Evolutionary conservation across 2,797 vertebrate species (phyloP).

Genomic region (Heliangelus exortis): DNA sequence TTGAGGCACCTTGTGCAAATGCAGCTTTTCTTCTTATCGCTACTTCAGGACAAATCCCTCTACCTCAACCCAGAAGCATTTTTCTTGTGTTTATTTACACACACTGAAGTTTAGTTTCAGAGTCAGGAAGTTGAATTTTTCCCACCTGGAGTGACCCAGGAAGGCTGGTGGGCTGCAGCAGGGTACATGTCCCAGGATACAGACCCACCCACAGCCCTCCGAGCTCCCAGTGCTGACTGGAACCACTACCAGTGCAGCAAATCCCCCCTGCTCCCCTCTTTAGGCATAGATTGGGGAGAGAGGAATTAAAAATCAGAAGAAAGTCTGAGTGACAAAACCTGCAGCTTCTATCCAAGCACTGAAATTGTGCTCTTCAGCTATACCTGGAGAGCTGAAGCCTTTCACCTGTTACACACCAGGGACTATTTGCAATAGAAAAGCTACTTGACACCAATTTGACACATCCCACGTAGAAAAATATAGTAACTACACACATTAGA

Average conservation of each 20-base stretch:
- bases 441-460: fast-evolving
- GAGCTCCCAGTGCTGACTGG: too few species aligned
- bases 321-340: background rate
- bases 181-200: background rate
- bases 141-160: background rate
- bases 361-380: background rate
- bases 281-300: background rate
- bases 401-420: background rate
- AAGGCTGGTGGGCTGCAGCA: background rate
- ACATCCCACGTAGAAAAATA: background rate
- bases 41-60: background rate
- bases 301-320: background rate
- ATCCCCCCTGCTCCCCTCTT: background rate
- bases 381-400: background rate
- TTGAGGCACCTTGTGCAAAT: background rate
- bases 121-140: background rate
- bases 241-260: background rate
- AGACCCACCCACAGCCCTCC: background rate
- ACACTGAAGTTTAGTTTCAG: background rate
- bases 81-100: background rate
- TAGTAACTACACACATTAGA: background rate
- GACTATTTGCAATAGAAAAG: background rate
- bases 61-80: background rate
- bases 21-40: background rate
- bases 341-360: background rate